phyloP scores from a whole-genome alignment of 2,113 vertebrate species.

The Scopus umbretta region DNA sequence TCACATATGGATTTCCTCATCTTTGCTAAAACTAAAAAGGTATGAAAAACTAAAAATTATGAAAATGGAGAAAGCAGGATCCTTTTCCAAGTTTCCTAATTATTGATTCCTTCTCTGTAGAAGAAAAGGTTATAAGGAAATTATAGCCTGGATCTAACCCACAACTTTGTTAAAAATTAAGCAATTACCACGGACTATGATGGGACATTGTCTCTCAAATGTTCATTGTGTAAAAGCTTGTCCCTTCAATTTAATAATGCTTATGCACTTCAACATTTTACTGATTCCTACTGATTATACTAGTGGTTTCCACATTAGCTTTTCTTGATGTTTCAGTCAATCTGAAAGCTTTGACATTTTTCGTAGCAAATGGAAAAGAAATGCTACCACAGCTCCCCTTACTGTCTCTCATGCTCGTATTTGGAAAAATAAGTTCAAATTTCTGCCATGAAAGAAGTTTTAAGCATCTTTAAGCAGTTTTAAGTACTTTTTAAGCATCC shows the following conservation, averaged over 20 bases:
- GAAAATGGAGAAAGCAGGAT: not conserved
- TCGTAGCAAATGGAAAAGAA: too few relatives aligned
- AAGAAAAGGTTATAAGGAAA: not conserved
- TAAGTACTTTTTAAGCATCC: not conserved
- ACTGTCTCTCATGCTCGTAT: not conserved
- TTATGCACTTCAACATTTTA: not conserved
- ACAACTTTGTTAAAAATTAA: not conserved
- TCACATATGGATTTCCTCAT: not conserved
- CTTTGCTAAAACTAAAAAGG: not conserved
- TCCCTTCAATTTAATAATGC: not conserved
- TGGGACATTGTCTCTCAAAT: not conserved
- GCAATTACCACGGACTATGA: not conserved
- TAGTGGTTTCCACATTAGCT: too few relatives aligned
- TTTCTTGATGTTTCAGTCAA: too few relatives aligned
- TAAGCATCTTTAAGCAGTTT: not conserved
- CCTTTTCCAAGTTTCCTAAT: not conserved
- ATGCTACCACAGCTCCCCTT: too few relatives aligned
- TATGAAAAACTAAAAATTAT: not conserved
- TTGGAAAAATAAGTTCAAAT: not conserved
- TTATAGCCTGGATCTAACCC: not conserved
- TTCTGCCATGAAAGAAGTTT: not conserved
- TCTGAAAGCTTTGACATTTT: too few relatives aligned
- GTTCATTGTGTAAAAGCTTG: not conserved
- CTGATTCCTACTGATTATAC: not conserved
- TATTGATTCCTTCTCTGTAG: not conserved